Evolutionary conservation across 1,140 invertebrate species (phyloP).

Genomic region (Apocrypta bakeri): DNA sequence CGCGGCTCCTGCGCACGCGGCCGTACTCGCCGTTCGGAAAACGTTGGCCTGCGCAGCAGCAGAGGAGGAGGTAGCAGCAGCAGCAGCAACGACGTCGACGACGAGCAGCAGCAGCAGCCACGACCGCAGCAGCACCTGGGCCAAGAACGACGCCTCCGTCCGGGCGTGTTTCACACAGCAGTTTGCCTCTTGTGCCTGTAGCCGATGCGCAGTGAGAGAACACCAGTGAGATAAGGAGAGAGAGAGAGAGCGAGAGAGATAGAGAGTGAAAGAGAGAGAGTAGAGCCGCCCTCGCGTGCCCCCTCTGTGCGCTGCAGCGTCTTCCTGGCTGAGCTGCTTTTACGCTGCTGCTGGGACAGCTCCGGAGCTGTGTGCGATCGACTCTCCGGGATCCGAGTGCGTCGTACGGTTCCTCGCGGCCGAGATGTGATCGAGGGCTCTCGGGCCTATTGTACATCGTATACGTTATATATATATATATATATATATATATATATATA

Average conservation of each 20-base stretch:
- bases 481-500: background rate
- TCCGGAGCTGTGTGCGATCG: background rate
- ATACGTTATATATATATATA: background rate
- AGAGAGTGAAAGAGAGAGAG: background rate
- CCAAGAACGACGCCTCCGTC: background rate
- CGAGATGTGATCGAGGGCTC: constrained; percentile 15
- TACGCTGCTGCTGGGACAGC: constrained; percentile 1
- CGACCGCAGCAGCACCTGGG: constrained; percentile 21
- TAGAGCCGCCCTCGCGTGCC: constrained; percentile 1
- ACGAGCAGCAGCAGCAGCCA: background rate
- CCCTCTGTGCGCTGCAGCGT: background rate
- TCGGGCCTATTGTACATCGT: background rate
- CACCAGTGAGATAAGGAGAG: background rate
- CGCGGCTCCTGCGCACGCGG: constrained; percentile 45
- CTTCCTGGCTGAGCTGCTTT: background rate
- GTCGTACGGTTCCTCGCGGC: background rate
- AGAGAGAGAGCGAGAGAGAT: background rate
- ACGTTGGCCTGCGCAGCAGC: constrained; percentile 35
- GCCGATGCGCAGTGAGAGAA: background rate
- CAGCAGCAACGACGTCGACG: constrained; percentile 28
- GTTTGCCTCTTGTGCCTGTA: background rate
- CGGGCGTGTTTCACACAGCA: background rate
- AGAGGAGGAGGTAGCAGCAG: constrained; percentile 17
- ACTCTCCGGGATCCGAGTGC: background rate
- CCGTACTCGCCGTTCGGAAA: constrained; percentile 45